Percentiles rank a stretch among this genome's conserved stretches.
phyloP scores from a whole-genome alignment of 2,888 invertebrate species.

The Seladonia tumulorum region DNA sequence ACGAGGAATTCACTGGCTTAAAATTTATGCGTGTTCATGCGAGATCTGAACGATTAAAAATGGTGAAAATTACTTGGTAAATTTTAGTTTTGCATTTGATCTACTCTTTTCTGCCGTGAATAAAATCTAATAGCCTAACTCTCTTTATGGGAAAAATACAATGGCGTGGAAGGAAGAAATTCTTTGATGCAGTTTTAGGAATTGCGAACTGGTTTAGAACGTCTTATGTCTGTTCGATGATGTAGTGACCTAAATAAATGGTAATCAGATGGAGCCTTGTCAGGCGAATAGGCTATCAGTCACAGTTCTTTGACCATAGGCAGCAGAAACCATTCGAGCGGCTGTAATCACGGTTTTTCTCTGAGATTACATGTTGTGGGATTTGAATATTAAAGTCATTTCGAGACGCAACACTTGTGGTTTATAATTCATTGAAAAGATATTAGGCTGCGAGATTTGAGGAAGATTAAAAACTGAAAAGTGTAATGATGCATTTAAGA shows the following conservation, averaged over 20 bases:
- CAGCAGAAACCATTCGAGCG: conserved; percentile 1
- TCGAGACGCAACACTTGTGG: background rate
- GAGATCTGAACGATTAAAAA: too few species aligned
- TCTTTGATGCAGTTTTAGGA: background rate
- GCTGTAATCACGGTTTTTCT: background rate
- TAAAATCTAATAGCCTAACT: too few species aligned
- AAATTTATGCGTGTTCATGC: too few species aligned
- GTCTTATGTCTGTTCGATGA: conserved; percentile 2
- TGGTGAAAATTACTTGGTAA: too few species aligned
- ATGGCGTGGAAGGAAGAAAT: background rate
- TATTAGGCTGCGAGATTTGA: background rate
- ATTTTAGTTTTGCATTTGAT: too few species aligned
- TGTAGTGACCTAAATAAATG: background rate
- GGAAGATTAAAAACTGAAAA: background rate
- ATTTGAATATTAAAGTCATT: background rate
- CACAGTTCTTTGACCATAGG: conserved; percentile 3
- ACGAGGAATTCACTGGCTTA: too few species aligned
- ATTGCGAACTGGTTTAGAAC: background rate
- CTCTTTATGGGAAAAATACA: background rate
- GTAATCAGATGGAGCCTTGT: background rate
- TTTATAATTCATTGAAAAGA: background rate
- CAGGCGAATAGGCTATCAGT: conserved; percentile 5
- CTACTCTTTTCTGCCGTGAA: too few species aligned
- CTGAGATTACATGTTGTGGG: background rate
- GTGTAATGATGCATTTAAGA: background rate